Percentiles rank a stretch among this genome's conserved stretches.
Conservation (phyloP, 2,888 invertebrate species). For the Stenchaetothrips biformis region DNA sequence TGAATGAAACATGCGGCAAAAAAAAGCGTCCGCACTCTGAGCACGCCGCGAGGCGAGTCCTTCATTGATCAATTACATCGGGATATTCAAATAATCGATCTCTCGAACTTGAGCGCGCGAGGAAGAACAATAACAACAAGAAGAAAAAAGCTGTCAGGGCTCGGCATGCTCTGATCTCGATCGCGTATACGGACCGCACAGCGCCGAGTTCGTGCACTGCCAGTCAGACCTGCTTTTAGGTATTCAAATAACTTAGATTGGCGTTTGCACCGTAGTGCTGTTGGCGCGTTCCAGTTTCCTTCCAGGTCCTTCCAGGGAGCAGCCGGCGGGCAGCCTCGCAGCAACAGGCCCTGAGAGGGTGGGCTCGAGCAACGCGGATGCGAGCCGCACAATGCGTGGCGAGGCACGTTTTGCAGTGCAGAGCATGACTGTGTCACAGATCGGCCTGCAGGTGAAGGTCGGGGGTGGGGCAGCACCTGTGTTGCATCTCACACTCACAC, state of each 20-base stretch:
- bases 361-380: too few species aligned
- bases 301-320: background rate
- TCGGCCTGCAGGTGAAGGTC: too few species aligned
- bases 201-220: background rate
- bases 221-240: background rate
- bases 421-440: too few species aligned
- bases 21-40: too few species aligned
- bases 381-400: too few species aligned
- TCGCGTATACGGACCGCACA: background rate
- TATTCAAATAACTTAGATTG: constrained; percentile 6
- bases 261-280: background rate
- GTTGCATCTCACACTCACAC: background rate
- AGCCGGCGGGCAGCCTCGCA: too few species aligned
- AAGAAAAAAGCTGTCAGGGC: background rate
- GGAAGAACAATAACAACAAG: background rate
- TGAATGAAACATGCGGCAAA: too few species aligned
- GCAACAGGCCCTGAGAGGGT: too few species aligned
- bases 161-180: constrained; percentile 6
- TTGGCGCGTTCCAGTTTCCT: background rate
- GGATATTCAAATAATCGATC: too few species aligned
- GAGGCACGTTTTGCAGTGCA: too few species aligned
- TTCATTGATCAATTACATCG: too few species aligned
- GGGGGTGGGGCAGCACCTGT: constrained; percentile 13
- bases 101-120: background rate
- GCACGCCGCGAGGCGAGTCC: too few species aligned